phyloP scores from a whole-genome alignment of 1,140 invertebrate genomes.

The Patella vulgata region DNA sequence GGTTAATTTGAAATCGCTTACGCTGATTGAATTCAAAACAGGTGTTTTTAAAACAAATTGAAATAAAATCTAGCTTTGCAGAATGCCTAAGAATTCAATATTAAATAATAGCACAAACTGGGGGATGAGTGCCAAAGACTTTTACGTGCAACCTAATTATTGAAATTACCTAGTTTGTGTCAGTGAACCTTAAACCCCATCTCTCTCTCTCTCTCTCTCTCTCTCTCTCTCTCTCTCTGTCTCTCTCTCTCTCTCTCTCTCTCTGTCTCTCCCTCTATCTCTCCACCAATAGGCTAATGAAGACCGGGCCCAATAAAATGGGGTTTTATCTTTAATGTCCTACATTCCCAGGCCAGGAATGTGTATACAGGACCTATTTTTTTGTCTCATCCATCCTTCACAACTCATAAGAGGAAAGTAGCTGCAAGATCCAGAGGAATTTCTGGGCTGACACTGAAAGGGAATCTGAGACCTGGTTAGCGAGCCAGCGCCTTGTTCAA shows the following conservation, averaged over 20 bases:
- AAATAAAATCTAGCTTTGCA: no score
- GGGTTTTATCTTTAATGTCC: not conserved
- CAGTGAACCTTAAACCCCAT: slow-evolving; percentile 32
- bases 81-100: no score
- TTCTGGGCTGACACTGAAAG: not conserved
- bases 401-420: not conserved
- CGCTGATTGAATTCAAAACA: slow-evolving; percentile 46
- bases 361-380: no score
- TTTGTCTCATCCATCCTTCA: not conserved
- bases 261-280: not conserved
- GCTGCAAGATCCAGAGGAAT: not conserved
- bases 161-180: slow-evolving; percentile 56
- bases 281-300: not conserved
- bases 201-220: not conserved
- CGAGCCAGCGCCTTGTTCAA: no score
- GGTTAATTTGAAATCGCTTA: slow-evolving; percentile 61
- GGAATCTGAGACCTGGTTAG: no score
- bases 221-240: slow-evolving; percentile 7
- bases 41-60: slow-evolving; percentile 43
- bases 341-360: not conserved
- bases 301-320: not conserved
- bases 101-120: no score
- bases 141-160: slow-evolving; percentile 58
- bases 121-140: slow-evolving; percentile 38
- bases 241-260: slow-evolving; percentile 12